Percentiles rank a stretch among this genome's conserved stretches.
These are phyloP conservation scores for Thaumetopoea pityocampa DNA, from an alignment of 1,140 invertebrate genomes.

Conservation along the genomic window DNA sequence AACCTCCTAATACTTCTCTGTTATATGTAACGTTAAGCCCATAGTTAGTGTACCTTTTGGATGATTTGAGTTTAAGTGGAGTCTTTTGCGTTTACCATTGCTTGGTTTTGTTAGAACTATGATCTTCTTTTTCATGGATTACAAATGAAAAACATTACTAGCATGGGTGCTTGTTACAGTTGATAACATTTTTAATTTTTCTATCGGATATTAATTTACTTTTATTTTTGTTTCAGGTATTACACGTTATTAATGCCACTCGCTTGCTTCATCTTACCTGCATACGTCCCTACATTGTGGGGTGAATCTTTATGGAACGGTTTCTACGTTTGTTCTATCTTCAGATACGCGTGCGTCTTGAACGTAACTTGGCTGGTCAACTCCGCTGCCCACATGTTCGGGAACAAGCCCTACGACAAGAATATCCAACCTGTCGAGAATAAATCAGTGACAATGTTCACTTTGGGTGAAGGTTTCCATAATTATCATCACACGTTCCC, in stretches of 20 bases:
- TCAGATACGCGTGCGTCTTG: constrained; percentile 80
- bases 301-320: constrained; percentile 78
- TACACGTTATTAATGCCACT: constrained; percentile 83
- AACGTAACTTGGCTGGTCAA: constrained; percentile 88
- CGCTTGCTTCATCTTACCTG: constrained; percentile 84
- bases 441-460: constrained; percentile 76
- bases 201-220: not conserved
- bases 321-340: constrained; percentile 78
- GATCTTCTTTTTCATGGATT: too few relatives aligned
- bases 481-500: constrained; percentile 89
- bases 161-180: not conserved
- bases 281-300: constrained; percentile 84
- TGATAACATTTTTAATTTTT: not conserved
- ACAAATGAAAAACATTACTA: not conserved
- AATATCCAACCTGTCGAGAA: constrained; percentile 81
- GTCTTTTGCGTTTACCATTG: too few relatives aligned
- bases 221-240: constrained; percentile 73
- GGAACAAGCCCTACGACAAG: constrained; percentile 84
- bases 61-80: too few relatives aligned
- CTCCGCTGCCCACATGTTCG: constrained; percentile 84
- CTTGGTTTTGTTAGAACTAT: too few relatives aligned
- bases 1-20: too few relatives aligned
- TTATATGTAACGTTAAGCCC: too few relatives aligned
- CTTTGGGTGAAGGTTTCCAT: constrained; percentile 80
- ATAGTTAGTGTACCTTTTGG: too few relatives aligned